phyloP scores from a whole-genome alignment of 2,113 vertebrate species.

The Bettongia penicillata region DNA sequence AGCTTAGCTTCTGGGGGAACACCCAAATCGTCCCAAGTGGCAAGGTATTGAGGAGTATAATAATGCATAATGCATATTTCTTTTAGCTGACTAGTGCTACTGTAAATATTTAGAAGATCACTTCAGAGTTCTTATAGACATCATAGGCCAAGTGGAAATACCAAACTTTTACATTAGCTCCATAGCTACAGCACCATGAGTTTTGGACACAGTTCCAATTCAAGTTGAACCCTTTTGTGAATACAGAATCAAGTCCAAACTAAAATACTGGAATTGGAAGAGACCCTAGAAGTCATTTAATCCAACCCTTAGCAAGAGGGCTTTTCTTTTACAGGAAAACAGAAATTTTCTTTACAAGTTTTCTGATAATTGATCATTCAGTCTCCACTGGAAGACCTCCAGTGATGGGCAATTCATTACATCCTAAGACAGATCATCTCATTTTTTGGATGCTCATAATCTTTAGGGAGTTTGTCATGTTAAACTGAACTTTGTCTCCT shows the following conservation, averaged over 20 bases:
- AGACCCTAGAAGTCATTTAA: not conserved
- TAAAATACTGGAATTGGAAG: not conserved
- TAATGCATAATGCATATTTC: not conserved
- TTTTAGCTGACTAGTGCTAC: not conserved
- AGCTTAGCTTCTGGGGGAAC: conserved; percentile 55
- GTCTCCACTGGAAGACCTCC: not conserved
- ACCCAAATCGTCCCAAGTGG: conserved; percentile 30
- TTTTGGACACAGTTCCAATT: conserved; percentile 47
- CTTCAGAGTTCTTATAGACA: conserved; percentile 2
- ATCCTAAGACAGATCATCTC: not conserved
- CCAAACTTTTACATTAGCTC: not conserved
- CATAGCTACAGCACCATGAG: not conserved
- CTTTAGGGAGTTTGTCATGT: not conserved
- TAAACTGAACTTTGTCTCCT: not conserved
- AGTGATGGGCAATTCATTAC: not conserved
- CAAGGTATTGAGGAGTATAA: conserved; percentile 28
- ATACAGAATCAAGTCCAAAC: not conserved
- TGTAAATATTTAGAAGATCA: conserved; percentile 50
- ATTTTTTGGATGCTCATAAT: not conserved
- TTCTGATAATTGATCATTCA: not conserved
- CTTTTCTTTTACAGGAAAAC: not conserved
- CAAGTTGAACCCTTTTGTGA: not conserved
- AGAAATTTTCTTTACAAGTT: not conserved
- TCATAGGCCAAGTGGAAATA: not conserved
- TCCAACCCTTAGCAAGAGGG: not conserved